Evolutionary conservation across 2,797 vertebrate genomes (phyloP), one percentile per base, ranked within the genome.

Genomic region (Chanos chanos): DNA sequence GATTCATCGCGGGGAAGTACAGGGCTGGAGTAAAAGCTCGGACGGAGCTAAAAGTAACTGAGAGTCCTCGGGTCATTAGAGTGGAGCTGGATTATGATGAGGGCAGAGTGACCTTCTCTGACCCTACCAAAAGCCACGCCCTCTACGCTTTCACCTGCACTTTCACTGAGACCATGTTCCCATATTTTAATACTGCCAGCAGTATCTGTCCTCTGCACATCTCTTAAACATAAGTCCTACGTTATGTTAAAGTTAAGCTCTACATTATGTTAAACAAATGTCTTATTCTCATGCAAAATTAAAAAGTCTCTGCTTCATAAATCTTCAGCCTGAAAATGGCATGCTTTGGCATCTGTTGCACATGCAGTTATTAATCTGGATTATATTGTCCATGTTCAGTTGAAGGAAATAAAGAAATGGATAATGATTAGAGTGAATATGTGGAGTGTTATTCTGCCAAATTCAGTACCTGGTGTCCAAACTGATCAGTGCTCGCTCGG

Each of bases 201-300:
- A 24, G 22, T 12, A 13, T 43, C 27, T 41, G 36, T 40, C 45
- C 47, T 8, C 24, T 53, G 15, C 13, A 18, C 16, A 36, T 66
- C 24, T 16, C 10, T 4, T 25, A 28, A 33, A 0, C 2, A 28
- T 13, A 3, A 36, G 1, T 12, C 45, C 8, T 16, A 18, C n/a
- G 73, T 28, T 0, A 60, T 10, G 22, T 0, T 72, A 76, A 72
- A 71, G 78, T 81, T 82, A 83, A n/a, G n/a, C n/a, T n/a, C n/a
- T n/a, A n/a, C n/a, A n/a, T n/a, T n/a, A n/a, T n/a, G n/a, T n/a
- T n/a, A n/a, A n/a, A n/a, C n/a, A n/a, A n/a, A n/a, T n/a, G n/a
- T n/a, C n/a, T n/a, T n/a, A n/a, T n/a, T n/a, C n/a, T n/a, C n/a
- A n/a, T n/a, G n/a, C n/a, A n/a, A n/a, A n/a, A n/a, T n/a, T n/a